Base-by-base conservation (phyloP, 2,113 vertebrate genomes). In the Psilopogon haemacephalus region DNA sequence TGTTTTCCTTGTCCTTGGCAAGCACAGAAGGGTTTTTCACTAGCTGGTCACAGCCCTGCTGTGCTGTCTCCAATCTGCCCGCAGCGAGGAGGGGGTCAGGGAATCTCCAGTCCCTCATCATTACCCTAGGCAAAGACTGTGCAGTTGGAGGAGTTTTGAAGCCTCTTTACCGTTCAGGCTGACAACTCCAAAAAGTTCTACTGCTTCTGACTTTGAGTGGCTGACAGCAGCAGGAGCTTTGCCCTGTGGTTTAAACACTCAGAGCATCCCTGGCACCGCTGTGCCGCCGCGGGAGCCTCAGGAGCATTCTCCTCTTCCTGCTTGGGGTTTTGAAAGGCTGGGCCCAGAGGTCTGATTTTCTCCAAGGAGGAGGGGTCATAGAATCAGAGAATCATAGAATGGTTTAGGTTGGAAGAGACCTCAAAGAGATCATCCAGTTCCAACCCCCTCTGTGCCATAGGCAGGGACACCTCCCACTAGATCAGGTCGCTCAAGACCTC, bases 21-120 rank as follows among this genome's bases (percentile, higher is more conserved):
- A 79, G 81, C 75, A 84, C 87, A 89, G 15, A 75, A 83, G 60
- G 75, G 64, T 56, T 68, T 95, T 91, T 70, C n/a, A 56, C 52
- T 63, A 46, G 71, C 16, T 55, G 52, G 8, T 55, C 19, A 3
- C 52, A 77, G 88, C 63, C 32, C 56, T 94, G 77, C 58, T 91
- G 75, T 77, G 75, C 78, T 74, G 12, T 63, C 71, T 83, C 21
- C 33, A 52, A 3, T 40, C 78, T 35, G 42, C 40, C 44, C 55
- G 56, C 62, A 77, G 52, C 3, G 1, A 70, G n/a, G 64, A 85
- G 33, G 32, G 27, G 4, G 16, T 93, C 48, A 50, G 72, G 69
- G 32, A 75, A 63, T 55, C 46, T 15, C 8, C 38, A 30, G 10
- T 86, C 42, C 35, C 37, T 24, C 2, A 1, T 44, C 71, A 40